Base-by-base conservation (phyloP, 1,140 invertebrate species). In the Heliconius congener region DNA sequence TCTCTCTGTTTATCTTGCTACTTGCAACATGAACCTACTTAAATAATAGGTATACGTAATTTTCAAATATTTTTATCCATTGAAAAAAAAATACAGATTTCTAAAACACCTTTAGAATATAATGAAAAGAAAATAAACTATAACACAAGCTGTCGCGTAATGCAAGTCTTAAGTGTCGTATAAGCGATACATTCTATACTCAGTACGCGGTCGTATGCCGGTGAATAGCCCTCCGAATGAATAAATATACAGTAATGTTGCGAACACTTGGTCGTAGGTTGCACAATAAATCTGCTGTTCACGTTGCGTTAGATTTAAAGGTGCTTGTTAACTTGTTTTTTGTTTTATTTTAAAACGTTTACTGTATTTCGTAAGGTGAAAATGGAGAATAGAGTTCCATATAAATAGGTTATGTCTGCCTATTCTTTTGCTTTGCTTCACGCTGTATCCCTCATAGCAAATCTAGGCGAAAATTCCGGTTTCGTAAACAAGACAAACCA, bases 111-210 rank as follows among this genome's bases (percentile, higher is more conserved):
- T 72, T 42, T 42, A 72, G 37, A 72, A 72, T 39, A 39, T 72
- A 42, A n/a, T 66, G 60, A 66, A 66, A 66, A 30, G 27, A 66
- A 66, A 66, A 66, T 66, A 66, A 66, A 66, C 8, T 66, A 66
- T 13, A 66, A 30, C 39, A 60, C 57, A 52, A 39, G 71, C 30
- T 57, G 34, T 37, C 74, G 34, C 74, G 55, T 75, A 66, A 27
- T 66, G 60, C 27, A 27, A 30, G 60, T 30, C 19, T n/a, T 30
- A 34, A 70, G 74, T 71, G 74, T 76, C 60, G 60, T 42, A 57
- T 16, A 74, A 57, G 74, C 74, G 74, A 76, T 76, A 76, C 74
- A 76, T 76, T 76, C 66, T 55, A 71, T 42, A 34, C 74, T 19
- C 37, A 19, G 39, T 37, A 76, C 52, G 52, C 55, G 52, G 55